phyloP scores from a whole-genome alignment of 2,113 vertebrate species.

The Mus spicilegus region DNA sequence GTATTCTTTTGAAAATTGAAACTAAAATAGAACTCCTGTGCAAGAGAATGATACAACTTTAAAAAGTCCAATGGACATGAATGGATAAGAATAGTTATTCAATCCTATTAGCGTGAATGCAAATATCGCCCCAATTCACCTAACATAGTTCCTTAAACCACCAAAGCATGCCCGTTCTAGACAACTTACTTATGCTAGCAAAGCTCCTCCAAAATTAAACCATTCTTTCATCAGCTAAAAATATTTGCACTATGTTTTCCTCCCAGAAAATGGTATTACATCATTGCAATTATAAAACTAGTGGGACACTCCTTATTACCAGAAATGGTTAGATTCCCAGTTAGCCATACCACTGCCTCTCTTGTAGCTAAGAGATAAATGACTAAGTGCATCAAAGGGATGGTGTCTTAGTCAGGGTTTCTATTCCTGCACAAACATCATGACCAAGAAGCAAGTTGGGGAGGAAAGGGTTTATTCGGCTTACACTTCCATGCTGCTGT shows the following conservation, averaged over 20 bases:
- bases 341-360: not conserved
- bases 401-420: too few species aligned
- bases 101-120: not conserved
- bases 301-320: not conserved
- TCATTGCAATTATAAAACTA: slow-evolving; percentile 2
- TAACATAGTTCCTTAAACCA: not conserved
- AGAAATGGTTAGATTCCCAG: slow-evolving; percentile 6
- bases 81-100: not conserved
- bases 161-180: not conserved
- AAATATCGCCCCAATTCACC: slow-evolving; percentile 22
- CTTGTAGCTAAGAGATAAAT: not conserved
- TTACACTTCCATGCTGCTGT: too few species aligned
- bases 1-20: slow-evolving; percentile 24
- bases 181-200: not conserved
- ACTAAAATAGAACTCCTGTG: not conserved
- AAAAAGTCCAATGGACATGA: not conserved
- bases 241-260: not conserved
- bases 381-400: not conserved
- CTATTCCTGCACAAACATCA: too few species aligned
- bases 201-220: not conserved
- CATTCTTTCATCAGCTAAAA: slow-evolving; percentile 35
- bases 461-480: too few species aligned
- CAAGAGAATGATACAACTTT: not conserved
- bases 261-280: not conserved
- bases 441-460: too few species aligned